phyloP scores from a whole-genome alignment of 2,888 invertebrate species.

The Cheilosia scutellata region DNA sequence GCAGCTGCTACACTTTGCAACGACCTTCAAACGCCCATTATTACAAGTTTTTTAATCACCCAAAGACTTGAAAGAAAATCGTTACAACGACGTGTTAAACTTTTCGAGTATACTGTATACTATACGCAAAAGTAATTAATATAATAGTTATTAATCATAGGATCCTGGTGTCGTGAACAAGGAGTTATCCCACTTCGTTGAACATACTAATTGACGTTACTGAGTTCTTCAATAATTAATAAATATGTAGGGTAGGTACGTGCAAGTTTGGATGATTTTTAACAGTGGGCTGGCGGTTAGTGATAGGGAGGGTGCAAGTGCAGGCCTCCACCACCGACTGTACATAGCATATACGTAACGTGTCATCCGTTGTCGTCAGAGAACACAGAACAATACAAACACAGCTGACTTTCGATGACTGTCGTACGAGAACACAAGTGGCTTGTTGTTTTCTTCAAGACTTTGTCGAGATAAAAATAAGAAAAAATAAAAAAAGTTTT shows the following conservation, averaged over 20 bases:
- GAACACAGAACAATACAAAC: slow-evolving; percentile 4
- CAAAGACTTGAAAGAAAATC: slow-evolving; percentile 41
- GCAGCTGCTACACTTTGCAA: slow-evolving; percentile 47
- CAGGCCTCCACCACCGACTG: background rate
- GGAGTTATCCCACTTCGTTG: slow-evolving; percentile 8
- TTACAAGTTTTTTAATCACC: slow-evolving; percentile 46
- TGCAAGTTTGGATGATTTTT: background rate
- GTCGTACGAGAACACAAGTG: slow-evolving; percentile 35
- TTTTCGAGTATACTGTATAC: slow-evolving; percentile 26
- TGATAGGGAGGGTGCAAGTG: background rate
- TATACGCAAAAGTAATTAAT: slow-evolving; percentile 16
- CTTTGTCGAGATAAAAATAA: slow-evolving; percentile 19
- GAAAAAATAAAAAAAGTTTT: slow-evolving; percentile 14
- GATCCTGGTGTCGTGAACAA: slow-evolving; percentile 13
- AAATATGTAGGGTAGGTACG: too few species aligned
- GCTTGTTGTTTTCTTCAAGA: slow-evolving; percentile 41
- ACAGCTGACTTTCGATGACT: slow-evolving; percentile 24
- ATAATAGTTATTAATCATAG: slow-evolving; percentile 21
- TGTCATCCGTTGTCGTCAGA: slow-evolving; percentile 9
- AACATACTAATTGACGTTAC: slow-evolving; percentile 7
- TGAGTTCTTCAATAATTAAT: slow-evolving; percentile 1
- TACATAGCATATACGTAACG: slow-evolving; percentile 18
- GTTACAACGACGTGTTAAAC: slow-evolving; percentile 27
- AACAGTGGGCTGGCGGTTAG: background rate
- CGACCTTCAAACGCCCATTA: slow-evolving; percentile 72